Conservation (phyloP, 2,113 vertebrate genomes). For the Mirza zaza region DNA sequence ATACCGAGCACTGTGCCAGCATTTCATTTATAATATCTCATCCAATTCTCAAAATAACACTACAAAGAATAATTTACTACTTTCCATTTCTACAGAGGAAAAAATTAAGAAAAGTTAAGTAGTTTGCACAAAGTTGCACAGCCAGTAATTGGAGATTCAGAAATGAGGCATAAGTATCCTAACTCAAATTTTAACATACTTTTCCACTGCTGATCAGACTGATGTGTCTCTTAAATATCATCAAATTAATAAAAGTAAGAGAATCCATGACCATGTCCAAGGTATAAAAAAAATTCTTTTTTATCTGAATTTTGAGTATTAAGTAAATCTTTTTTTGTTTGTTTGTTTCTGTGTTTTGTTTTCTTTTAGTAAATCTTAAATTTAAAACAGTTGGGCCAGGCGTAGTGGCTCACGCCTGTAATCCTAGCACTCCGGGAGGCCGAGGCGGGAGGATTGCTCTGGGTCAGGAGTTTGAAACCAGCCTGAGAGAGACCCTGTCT, state of each 20-base stretch:
- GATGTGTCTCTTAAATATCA: not conserved
- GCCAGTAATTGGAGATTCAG: not conserved
- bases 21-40: conserved; percentile 5
- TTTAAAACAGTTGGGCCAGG: conserved; percentile 58
- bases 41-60: not conserved
- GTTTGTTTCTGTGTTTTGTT: too few relatives aligned
- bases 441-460: too few relatives aligned
- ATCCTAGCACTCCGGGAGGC: too few relatives aligned
- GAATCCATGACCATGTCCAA: not conserved
- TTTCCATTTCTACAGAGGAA: conserved; percentile 26
- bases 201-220: not conserved
- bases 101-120: conserved; percentile 38
- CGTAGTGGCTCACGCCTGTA: too few relatives aligned
- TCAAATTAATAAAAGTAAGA: not conserved
- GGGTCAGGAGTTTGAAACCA: too few relatives aligned
- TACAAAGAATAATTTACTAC: not conserved
- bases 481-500: too few relatives aligned
- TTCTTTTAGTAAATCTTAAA: not conserved
- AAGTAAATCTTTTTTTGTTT: conserved; percentile 15
- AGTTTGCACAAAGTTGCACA: not conserved
- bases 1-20: not conserved
- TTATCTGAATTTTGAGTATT: conserved; percentile 53
- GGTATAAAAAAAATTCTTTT: not conserved
- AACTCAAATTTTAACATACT: not conserved
- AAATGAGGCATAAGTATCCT: not conserved